Conservation (phyloP, 2,888 invertebrate genomes). For the Drosophila longiperda region DNA sequence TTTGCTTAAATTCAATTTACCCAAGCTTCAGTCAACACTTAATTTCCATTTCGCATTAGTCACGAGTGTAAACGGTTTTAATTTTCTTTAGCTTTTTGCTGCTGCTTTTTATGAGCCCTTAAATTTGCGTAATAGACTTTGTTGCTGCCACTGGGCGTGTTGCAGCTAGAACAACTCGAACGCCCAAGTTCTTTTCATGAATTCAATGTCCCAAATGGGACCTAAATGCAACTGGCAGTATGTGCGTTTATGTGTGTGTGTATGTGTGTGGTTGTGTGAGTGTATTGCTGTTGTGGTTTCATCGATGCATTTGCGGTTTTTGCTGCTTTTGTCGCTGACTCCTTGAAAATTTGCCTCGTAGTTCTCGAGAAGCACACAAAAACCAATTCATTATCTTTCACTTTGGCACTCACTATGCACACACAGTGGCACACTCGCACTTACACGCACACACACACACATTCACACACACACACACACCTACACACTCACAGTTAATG, state of each 20-base stretch:
- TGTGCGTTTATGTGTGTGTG: constrained; percentile 5
- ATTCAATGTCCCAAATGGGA: constrained; percentile 29
- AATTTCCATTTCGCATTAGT: constrained; percentile 4
- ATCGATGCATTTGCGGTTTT: constrained; percentile 40
- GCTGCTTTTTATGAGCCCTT: constrained; percentile 42
- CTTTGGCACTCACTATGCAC: constrained; percentile 53
- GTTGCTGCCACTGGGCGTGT: constrained; percentile 19
- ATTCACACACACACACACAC: constrained; percentile 28
- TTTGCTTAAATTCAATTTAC: background rate
- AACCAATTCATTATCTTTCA: constrained; percentile 78
- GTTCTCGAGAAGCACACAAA: constrained; percentile 43
- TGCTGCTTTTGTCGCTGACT: constrained; percentile 32
- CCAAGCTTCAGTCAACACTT: background rate
- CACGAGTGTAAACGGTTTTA: constrained; percentile 30
- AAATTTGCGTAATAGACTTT: constrained; percentile 50
- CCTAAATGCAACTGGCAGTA: constrained; percentile 29
- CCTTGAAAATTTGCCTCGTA: constrained; percentile 43
- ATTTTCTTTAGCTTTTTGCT: constrained; percentile 39
- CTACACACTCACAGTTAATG: constrained; percentile 27
- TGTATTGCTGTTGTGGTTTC: constrained; percentile 7
- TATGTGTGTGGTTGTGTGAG: constrained; percentile 15
- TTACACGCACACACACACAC: constrained; percentile 28
- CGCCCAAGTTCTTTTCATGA: constrained; percentile 34
- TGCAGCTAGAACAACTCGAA: background rate
- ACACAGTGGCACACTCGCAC: constrained; percentile 20